Evolutionary conservation across 2,113 vertebrate genomes (phyloP).

Genomic region (Syngnathus floridae): DNA sequence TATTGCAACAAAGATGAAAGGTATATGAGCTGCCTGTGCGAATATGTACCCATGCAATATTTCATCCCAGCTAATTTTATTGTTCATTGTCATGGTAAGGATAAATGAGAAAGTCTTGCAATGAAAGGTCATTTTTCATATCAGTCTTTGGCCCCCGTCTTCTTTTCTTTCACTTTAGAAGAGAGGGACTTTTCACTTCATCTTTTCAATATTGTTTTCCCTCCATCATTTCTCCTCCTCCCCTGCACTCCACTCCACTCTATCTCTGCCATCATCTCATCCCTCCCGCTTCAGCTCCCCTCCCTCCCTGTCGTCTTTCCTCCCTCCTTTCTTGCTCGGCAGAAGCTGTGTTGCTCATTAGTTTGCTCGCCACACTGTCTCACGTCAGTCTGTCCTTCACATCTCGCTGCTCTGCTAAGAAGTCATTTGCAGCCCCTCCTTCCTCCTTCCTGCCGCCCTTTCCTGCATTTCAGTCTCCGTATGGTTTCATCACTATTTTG

Average conservation of each 20-base stretch:
- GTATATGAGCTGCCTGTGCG: conserved; percentile 26
- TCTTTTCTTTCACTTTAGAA: conserved; percentile 37
- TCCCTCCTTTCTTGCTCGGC: conserved; percentile 21
- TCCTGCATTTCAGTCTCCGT: conserved; percentile 50
- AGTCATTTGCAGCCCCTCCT: conserved; percentile 66
- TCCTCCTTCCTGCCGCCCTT: background rate
- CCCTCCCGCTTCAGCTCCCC: conserved; percentile 9
- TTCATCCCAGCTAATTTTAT: conserved; percentile 43
- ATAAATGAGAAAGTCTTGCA: conserved; percentile 35
- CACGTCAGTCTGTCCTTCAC: conserved; percentile 77
- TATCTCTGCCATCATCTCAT: conserved; percentile 37
- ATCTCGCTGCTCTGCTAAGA: conserved; percentile 75
- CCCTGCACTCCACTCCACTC: conserved; percentile 25
- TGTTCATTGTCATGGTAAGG: conserved; percentile 39
- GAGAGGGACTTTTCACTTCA: conserved; percentile 18
- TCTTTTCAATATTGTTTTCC: conserved; percentile 14
- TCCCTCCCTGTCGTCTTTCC: background rate
- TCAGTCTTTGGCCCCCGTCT: conserved; percentile 29
- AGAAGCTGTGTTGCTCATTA: conserved; percentile 74
- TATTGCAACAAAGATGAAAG: conserved; percentile 42
- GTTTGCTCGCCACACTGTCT: conserved; percentile 60
- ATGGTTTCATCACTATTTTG: conserved; percentile 70
- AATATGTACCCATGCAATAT: conserved; percentile 35
- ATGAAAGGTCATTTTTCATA: conserved; percentile 52
- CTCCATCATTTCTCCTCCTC: conserved; percentile 8